Conservation (phyloP, 2,888 invertebrate species). For the Euphydryas editha region DNA sequence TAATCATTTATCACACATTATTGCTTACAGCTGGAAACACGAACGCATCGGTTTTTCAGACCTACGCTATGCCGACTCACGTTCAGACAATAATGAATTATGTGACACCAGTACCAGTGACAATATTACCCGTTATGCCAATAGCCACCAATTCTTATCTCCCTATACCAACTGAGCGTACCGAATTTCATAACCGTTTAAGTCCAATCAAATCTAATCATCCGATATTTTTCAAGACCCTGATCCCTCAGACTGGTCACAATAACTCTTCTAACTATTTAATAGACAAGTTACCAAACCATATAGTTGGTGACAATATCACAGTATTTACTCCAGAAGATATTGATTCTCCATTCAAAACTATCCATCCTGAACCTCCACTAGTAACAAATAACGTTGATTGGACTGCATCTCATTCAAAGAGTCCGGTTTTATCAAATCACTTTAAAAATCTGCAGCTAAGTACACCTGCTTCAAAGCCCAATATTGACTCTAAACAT, state of each 20-base stretch:
- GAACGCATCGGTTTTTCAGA: constrained; percentile 55
- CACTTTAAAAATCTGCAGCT: constrained; percentile 17
- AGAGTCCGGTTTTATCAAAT: constrained; percentile 14
- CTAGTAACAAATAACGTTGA: constrained; percentile 42
- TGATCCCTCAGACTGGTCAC: constrained; percentile 41
- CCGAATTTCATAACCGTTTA: constrained; percentile 59
- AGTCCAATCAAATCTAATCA: constrained; percentile 55
- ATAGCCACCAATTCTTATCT: constrained; percentile 52
- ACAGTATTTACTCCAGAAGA: constrained; percentile 60
- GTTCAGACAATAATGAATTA: constrained; percentile 54
- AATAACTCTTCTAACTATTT: constrained; percentile 52
- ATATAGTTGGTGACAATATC: constrained; percentile 51
- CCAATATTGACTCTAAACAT: constrained; percentile 30
- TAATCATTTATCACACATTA: constrained; percentile 61
- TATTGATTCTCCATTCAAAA: constrained; percentile 54
- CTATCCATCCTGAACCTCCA: constrained; percentile 52
- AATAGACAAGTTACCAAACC: constrained; percentile 26
- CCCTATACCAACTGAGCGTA: constrained; percentile 53
- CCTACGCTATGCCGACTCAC: constrained; percentile 54
- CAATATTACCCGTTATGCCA: constrained; percentile 45
- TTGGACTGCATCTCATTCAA: constrained; percentile 38
- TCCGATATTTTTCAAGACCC: constrained; percentile 56
- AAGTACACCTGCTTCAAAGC: neutral
- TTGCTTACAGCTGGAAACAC: constrained; percentile 72
- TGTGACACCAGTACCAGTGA: constrained; percentile 57